phyloP scores from a whole-genome alignment of 1,140 invertebrate genomes.

The Homarus americanus region DNA sequence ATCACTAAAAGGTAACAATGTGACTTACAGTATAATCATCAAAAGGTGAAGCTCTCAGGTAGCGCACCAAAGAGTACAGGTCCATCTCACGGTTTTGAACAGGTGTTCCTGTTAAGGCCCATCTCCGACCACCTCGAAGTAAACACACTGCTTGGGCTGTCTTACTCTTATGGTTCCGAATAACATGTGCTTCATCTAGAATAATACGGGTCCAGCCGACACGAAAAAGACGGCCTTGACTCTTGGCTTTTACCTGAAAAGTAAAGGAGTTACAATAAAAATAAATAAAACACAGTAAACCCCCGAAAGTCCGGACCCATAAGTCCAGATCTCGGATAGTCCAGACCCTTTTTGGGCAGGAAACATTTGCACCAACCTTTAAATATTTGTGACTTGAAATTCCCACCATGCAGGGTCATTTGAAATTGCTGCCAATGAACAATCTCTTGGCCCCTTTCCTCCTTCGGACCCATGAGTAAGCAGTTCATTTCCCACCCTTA shows the following conservation, averaged over 20 bases:
- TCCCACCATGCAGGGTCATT: no score
- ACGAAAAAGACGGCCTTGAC: slow-evolving; percentile 79
- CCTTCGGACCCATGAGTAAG: no score
- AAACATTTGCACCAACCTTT: no score
- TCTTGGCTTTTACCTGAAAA: slow-evolving; percentile 53
- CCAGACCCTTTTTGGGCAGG: no score
- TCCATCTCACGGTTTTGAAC: slow-evolving; percentile 96
- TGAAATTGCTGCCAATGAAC: no score
- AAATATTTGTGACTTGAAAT: no score
- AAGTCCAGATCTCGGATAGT: no score
- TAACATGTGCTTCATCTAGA: slow-evolving; percentile 94
- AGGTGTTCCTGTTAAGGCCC: slow-evolving; percentile 95
- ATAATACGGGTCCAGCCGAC: slow-evolving; percentile 91
- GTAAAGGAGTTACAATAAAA: not conserved
- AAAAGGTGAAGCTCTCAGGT: slow-evolving; percentile 90
- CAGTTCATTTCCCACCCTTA: no score
- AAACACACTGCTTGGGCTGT: slow-evolving; percentile 85
- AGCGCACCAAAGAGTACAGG: slow-evolving; percentile 92
- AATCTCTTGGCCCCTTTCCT: no score
- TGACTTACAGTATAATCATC: slow-evolving; percentile 85
- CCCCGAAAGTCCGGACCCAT: no score
- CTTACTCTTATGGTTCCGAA: slow-evolving; percentile 91
- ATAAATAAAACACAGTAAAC: not conserved
- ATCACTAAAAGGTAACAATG: not conserved
- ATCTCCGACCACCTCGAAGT: slow-evolving; percentile 83